Percentiles rank a stretch among this genome's conserved stretches.
These are phyloP conservation scores for Halictus quadricinctus DNA, from an alignment of 2,888 invertebrate genomes.

Conservation along the genomic window DNA sequence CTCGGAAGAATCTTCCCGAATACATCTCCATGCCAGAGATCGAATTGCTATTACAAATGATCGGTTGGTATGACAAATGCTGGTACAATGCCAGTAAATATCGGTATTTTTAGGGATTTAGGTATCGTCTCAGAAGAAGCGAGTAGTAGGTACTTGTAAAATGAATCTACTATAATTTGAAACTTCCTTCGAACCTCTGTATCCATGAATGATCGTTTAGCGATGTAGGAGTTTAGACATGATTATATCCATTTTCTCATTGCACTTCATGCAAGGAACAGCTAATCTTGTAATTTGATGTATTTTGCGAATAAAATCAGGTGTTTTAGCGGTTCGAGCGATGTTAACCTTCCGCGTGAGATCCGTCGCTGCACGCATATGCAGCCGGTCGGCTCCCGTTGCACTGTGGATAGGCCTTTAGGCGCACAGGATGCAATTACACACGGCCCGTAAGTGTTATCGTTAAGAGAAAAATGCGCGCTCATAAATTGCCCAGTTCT, in stretches of 20 bases:
- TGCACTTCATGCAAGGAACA: not conserved
- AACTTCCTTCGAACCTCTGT: not conserved
- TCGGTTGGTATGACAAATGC: no score
- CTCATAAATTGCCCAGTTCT: slow-evolving; percentile 75
- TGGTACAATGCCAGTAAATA: no score
- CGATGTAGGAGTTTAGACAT: not conserved
- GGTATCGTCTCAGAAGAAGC: no score
- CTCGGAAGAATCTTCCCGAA: no score
- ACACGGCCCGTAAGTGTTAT: slow-evolving; percentile 77
- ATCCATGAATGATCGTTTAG: not conserved
- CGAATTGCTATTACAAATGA: no score
- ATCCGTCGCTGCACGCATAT: not conserved
- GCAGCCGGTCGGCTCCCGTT: not conserved
- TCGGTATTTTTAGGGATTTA: no score
- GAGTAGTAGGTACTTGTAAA: no score
- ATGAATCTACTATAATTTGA: not conserved
- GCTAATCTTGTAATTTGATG: no score
- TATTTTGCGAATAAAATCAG: not conserved
- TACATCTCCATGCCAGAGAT: no score
- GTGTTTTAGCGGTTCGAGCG: not conserved
- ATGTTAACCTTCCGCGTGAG: not conserved
- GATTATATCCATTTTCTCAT: not conserved
- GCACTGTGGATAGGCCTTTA: slow-evolving; percentile 58
- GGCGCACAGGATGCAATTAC: slow-evolving; percentile 78
- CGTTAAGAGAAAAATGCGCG: slow-evolving; percentile 77